Percentiles rank a stretch among this genome's conserved stretches.
Conservation (phyloP, 1,140 invertebrate genomes). For the Drosophila burlai region DNA sequence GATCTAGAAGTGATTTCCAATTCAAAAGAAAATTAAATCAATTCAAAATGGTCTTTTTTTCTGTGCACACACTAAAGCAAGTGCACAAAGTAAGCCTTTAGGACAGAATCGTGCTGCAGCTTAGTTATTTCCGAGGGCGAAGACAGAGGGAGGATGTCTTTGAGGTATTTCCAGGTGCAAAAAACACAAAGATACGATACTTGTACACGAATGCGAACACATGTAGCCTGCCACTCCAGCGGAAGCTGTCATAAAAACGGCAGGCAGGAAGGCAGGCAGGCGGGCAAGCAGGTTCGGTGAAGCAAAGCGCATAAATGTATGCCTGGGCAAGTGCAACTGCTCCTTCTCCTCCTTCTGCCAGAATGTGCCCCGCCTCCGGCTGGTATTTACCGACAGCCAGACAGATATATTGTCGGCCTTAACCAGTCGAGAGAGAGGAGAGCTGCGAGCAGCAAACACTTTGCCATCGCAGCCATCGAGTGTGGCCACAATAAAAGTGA, state of each 20-base stretch:
- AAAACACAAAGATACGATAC: conserved; percentile 25
- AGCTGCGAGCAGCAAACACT: conserved; percentile 47
- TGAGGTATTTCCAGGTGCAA: conserved; percentile 35
- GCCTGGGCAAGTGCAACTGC: conserved; percentile 57
- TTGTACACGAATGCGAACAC: conserved; percentile 57
- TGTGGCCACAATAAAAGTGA: conserved; percentile 74
- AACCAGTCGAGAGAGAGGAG: conserved; percentile 7
- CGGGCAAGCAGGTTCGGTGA: conserved; percentile 15
- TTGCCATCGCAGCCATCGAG: conserved; percentile 44
- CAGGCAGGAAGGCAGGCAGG: conserved; percentile 12
- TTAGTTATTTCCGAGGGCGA: not conserved
- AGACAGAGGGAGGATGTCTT: conserved; percentile 5
- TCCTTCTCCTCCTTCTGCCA: not conserved
- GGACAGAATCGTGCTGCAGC: conserved; percentile 33
- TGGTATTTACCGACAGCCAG: conserved; percentile 69
- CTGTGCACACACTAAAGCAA: conserved; percentile 9
- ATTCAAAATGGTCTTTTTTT: not conserved
- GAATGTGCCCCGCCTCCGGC: conserved; percentile 8
- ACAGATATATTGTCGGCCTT: conserved; percentile 65
- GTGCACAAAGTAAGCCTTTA: conserved; percentile 41
- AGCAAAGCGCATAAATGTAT: conserved; percentile 71
- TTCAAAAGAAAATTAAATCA: not conserved
- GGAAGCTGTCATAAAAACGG: conserved; percentile 77
- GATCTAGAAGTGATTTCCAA: not conserved
- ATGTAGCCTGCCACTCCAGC: conserved; percentile 65